Percentiles rank a stretch among this genome's conserved stretches.
phyloP scores from a whole-genome alignment of 2,797 vertebrate genomes.

The Graptemys geographica region DNA sequence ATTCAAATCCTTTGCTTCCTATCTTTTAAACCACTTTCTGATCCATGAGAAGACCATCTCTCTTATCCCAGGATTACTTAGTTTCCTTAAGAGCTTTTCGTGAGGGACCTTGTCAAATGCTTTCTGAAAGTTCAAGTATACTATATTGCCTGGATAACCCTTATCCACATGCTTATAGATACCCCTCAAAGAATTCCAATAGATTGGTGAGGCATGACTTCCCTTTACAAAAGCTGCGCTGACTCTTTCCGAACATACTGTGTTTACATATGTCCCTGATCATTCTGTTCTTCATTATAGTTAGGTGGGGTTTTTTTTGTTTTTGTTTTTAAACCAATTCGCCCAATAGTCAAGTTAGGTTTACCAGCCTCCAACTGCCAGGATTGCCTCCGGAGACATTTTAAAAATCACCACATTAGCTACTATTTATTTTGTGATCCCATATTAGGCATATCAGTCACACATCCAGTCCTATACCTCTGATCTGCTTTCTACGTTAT shows the following conservation, averaged over 20 bases:
- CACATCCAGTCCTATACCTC: fast-evolving
- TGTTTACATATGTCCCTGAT: too few species aligned
- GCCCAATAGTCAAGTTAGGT: too few species aligned
- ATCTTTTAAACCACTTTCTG: not conserved
- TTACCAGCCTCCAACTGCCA: too few species aligned
- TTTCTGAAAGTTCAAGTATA: not conserved
- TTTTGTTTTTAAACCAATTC: too few species aligned
- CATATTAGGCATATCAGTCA: not conserved
- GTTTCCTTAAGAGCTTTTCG: not conserved
- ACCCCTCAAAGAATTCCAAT: not conserved
- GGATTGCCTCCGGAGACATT: too few species aligned
- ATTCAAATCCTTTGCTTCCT: not conserved
- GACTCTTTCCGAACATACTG: too few species aligned
- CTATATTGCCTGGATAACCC: not conserved
- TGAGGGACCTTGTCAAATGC: not conserved
- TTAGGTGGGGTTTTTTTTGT: too few species aligned
- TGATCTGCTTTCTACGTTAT: fast-evolving
- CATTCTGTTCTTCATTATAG: too few species aligned
- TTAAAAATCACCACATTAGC: too few species aligned
- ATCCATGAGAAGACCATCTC: not conserved
- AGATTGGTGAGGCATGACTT: not conserved
- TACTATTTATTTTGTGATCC: not conserved
- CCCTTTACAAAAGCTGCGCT: too few species aligned
- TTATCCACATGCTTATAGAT: not conserved
- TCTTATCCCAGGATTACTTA: too few species aligned